Base-by-base conservation (phyloP, 2,888 invertebrate species). In the Meganola albula region DNA sequence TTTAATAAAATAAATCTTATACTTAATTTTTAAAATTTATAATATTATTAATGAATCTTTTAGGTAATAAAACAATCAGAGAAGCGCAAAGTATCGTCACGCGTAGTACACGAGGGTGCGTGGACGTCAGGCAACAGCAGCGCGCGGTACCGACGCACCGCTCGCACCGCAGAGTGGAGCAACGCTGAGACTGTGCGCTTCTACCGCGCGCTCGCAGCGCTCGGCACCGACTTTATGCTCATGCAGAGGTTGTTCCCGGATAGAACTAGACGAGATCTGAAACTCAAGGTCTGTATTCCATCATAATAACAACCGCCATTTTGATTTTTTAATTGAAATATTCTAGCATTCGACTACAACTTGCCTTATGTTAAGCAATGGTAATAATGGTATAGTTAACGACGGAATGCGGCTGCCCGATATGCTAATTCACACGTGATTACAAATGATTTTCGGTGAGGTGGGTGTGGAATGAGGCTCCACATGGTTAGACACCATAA, bases 211-310 rank as follows among this genome's bases (percentile, higher is more conserved):
- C 77, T 98, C 6, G 95, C 94, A 53, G 92, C 92, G 5, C 89
- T 97, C 28, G 98, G 98, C 0, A 96, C 97, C 0, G 98, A 98
- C 84, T 98, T 98, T 75, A 90, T 94, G 3, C 77, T 97, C 30
- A 97, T 98, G 95, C 88, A 91, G 39, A 89, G 90, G 28, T 78
- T 95, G 23, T 97, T 97, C 78, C 92, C 95, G 0, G 90, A 90
- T 23, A 87, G 97, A 37, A 90, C 90, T 0, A 80, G 98, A 8
- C 82, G 90, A 32, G 97, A 98, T 57, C 82, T 98, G 6, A 98
- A 98, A 74, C 79, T 93, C 14, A 98, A 98, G 79, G 87, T 87
- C 20, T n/a, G 11, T n/a, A n/a, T n/a, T n/a, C n/a, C n/a, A n/a
- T n/a, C n/a, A n/a, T n/a, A n/a, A n/a, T n/a, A n/a, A n/a, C n/a